Percentiles rank a stretch among this genome's conserved stretches.
Evolutionary conservation across 2,888 invertebrate genomes (phyloP).

Genomic region (Orthonevra nobilis): DNA sequence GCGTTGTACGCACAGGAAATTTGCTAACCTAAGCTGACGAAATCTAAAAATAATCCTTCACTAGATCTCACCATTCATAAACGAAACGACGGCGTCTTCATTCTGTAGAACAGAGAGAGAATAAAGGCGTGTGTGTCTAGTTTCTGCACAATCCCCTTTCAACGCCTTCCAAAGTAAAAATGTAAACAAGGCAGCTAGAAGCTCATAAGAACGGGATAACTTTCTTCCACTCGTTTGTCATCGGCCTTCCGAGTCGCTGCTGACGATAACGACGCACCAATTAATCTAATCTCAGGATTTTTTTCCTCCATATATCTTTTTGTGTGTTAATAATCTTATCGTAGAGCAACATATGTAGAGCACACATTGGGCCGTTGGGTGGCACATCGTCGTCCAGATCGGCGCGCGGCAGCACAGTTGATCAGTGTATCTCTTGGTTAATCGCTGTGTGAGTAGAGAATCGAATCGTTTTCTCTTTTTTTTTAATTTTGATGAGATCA

Average conservation of each 20-base stretch:
- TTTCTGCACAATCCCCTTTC: slow-evolving; percentile 6
- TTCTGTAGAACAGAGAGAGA: no score
- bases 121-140: slow-evolving; percentile 7
- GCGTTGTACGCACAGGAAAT: slow-evolving; percentile 52
- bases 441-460: slow-evolving; percentile 34
- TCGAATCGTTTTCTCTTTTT: no score
- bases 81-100: slow-evolving; percentile 30
- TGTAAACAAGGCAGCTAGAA: slow-evolving; percentile 68
- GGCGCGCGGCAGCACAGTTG: slow-evolving; percentile 19
- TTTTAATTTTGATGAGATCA: neutral
- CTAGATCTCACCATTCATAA: slow-evolving; percentile 64
- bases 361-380: slow-evolving; percentile 61
- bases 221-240: slow-evolving; percentile 59
- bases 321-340: slow-evolving; percentile 66
- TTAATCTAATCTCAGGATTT: slow-evolving; percentile 66
- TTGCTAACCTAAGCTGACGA: slow-evolving; percentile 53
- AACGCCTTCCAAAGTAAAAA: slow-evolving; percentile 19
- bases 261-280: slow-evolving; percentile 54
- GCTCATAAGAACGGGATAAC: slow-evolving; percentile 43
- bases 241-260: slow-evolving; percentile 36
- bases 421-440: slow-evolving; percentile 36
- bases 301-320: no score
- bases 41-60: slow-evolving; percentile 59
- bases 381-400: slow-evolving; percentile 46
- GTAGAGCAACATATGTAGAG: slow-evolving; percentile 40